Evolutionary conservation across 2,888 invertebrate species (phyloP).

Genomic region (Drosophila merina): DNA sequence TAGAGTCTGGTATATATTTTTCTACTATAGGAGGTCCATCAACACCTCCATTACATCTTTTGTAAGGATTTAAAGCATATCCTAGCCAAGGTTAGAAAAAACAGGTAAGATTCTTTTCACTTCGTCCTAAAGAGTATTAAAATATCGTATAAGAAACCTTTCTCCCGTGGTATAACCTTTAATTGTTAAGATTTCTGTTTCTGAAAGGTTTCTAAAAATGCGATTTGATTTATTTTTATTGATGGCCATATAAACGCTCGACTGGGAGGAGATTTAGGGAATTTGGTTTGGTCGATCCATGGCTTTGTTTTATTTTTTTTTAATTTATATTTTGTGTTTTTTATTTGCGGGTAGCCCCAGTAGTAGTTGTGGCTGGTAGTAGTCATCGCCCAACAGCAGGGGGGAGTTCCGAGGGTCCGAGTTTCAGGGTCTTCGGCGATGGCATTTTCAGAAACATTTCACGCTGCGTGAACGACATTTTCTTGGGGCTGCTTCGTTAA

Average conservation of each 20-base stretch:
- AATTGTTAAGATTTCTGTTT: neutral
- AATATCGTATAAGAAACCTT: neutral
- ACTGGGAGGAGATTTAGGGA: slow-evolving; percentile 30
- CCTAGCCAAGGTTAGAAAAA: neutral
- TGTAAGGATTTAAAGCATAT: neutral
- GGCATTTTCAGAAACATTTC: slow-evolving; percentile 63
- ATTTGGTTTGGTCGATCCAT: slow-evolving; percentile 13
- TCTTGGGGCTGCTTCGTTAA: slow-evolving; percentile 65
- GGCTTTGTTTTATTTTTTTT: slow-evolving; percentile 1
- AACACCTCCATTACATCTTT: too few relatives aligned
- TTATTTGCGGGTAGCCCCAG: slow-evolving; percentile 33
- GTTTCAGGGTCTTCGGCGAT: slow-evolving; percentile 27
- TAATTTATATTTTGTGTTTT: neutral
- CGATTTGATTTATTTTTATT: slow-evolving; percentile 78
- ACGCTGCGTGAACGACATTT: slow-evolving; percentile 80
- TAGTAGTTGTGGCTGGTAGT: slow-evolving; percentile 60
- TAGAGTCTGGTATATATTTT: neutral
- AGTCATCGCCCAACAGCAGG: slow-evolving; percentile 78
- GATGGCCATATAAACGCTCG: slow-evolving; percentile 77
- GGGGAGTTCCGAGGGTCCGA: slow-evolving; percentile 45
- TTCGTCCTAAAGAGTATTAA: neutral
- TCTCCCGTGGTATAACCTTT: neutral
- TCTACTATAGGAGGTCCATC: neutral
- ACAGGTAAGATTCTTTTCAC: too few relatives aligned
- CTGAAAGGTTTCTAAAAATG: slow-evolving; percentile 65